Evolutionary conservation across 53 echinoderm and acorn worm genomes (phyloP).

Genomic region (Holothuria leucospilota): DNA sequence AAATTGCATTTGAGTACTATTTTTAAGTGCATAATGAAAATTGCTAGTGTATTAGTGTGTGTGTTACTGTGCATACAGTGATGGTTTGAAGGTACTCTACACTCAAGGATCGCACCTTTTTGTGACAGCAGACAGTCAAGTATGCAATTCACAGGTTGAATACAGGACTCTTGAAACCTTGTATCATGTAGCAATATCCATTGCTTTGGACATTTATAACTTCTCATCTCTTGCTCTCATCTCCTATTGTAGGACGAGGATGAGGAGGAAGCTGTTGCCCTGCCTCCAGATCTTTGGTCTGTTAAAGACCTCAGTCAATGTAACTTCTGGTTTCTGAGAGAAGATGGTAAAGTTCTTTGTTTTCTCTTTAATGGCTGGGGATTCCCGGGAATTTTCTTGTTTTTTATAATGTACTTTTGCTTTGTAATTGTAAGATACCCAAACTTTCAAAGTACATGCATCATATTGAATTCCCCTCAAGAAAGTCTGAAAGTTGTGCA

Average conservation of each 20-base stretch:
- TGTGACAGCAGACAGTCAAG: no score
- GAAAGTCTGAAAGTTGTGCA: no score
- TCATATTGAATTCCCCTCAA: no score
- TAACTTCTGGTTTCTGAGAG: slow-evolving; percentile 92
- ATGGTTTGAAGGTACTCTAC: no score
- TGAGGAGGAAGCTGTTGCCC: slow-evolving; percentile 68
- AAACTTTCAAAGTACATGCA: no score
- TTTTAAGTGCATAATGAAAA: no score
- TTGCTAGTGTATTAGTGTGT: no score
- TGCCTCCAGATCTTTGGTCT: slow-evolving; percentile 78
- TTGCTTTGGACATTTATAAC: neutral
- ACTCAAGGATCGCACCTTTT: no score
- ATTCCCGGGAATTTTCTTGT: neutral
- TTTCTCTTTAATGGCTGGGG: neutral
- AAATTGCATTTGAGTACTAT: no score
- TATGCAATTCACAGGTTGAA: neutral
- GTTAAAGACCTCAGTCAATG: slow-evolving; percentile 70
- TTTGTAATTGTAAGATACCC: no score
- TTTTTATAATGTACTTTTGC: no score
- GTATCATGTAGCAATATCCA: neutral
- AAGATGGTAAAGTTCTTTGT: slow-evolving; percentile 59
- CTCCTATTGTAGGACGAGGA: slow-evolving; percentile 60
- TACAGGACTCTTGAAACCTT: neutral
- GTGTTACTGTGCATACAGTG: no score
- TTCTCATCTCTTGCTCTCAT: neutral